Conservation (phyloP, 2,888 invertebrate species). For the Ormyrus pomaceus region DNA sequence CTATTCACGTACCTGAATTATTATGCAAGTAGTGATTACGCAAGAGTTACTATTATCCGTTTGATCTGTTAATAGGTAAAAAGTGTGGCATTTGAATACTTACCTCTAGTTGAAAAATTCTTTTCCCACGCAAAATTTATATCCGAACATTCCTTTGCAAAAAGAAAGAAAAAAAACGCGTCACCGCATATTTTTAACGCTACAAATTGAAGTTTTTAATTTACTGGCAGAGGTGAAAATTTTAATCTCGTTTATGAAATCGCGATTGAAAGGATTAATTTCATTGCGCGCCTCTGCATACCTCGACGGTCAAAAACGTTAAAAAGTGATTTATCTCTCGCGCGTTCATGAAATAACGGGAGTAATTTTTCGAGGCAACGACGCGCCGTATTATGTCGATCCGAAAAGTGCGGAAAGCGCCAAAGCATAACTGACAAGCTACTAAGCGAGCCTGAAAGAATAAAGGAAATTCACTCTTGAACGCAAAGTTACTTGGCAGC, state of each 20-base stretch:
- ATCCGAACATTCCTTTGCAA: too few species aligned
- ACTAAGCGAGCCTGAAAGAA: too few species aligned
- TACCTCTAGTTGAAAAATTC: too few species aligned
- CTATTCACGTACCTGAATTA: conserved; percentile 6
- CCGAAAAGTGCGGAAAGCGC: background rate
- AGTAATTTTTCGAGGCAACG: conserved; percentile 26
- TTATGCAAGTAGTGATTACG: conserved; percentile 7
- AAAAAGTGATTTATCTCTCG: conserved; percentile 27
- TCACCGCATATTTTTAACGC: background rate
- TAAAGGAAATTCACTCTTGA: too few species aligned
- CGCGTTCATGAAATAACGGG: too few species aligned
- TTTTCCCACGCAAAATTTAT: too few species aligned
- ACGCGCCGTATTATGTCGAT: conserved; percentile 24
- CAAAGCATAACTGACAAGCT: too few species aligned
- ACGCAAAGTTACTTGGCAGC: too few species aligned
- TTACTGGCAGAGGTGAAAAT: background rate
- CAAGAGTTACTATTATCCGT: conserved; percentile 9
- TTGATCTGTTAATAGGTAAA: conserved; percentile 10
- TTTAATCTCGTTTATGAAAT: conserved; percentile 14
- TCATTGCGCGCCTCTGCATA: background rate
- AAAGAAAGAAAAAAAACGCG: background rate
- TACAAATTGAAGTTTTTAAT: conserved; percentile 18
- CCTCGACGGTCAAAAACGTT: conserved; percentile 7
- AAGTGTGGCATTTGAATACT: background rate
- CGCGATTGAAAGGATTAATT: background rate